phyloP scores from a whole-genome alignment of 2,113 vertebrate species.

The Bufo gargarizans region DNA sequence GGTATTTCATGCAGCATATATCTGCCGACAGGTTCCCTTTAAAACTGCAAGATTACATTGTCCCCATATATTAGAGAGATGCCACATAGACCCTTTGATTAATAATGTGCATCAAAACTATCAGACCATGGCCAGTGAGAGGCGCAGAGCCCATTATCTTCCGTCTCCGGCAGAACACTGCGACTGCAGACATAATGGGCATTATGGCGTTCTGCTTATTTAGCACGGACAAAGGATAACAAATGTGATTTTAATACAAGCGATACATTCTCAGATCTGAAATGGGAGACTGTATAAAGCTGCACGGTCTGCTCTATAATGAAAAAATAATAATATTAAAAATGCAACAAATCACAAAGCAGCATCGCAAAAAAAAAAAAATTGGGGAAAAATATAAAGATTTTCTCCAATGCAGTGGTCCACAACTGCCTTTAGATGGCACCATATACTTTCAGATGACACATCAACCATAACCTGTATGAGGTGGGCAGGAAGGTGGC shows the following conservation, averaged over 20 bases:
- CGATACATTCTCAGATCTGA: neutral
- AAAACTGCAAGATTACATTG: neutral
- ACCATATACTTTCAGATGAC: neutral
- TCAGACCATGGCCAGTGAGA: neutral
- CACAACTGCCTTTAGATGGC: slow-evolving; percentile 15
- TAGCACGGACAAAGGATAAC: neutral
- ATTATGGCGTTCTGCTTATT: slow-evolving; percentile 10
- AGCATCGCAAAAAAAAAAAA: neutral
- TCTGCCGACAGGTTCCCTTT: no score
- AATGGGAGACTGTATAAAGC: neutral
- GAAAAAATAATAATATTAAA: no score
- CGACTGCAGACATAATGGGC: neutral
- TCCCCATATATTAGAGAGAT: neutral
- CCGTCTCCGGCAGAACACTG: neutral
- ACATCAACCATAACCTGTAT: neutral
- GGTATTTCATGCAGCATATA: no score
- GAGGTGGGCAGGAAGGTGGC: neutral
- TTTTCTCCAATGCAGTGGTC: neutral
- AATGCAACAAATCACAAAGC: neutral
- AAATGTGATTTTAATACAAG: slow-evolving; percentile 20
- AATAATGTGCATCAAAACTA: neutral
- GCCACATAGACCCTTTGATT: neutral
- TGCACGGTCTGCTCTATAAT: neutral
- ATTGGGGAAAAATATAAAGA: neutral
- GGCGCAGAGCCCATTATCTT: neutral